Percentiles rank a stretch among this genome's conserved stretches.
These are phyloP conservation scores for Zygothrica quintamaculata DNA, from an alignment of 2,888 invertebrate species.

Conservation along the genomic window DNA sequence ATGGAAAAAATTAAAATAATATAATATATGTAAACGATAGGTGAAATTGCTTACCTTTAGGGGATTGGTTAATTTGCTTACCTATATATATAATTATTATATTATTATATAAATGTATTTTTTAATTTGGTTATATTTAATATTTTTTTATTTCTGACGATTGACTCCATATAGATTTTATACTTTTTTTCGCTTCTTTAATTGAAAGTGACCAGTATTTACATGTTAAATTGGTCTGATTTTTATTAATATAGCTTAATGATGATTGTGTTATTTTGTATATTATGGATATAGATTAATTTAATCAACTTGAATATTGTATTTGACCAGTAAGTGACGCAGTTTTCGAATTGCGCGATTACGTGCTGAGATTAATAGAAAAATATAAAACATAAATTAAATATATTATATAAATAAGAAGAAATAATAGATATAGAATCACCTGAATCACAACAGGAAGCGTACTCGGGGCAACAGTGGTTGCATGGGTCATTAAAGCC, in stretches of 20 bases:
- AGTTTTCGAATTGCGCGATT: conserved; percentile 81
- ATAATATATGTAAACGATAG: too few relatives aligned
- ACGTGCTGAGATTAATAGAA: too few relatives aligned
- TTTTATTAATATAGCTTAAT: too few relatives aligned
- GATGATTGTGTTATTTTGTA: too few relatives aligned
- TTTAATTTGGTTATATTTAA: conserved; percentile 19
- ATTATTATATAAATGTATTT: too few relatives aligned
- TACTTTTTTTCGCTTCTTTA: conserved; percentile 30
- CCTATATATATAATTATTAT: too few relatives aligned
- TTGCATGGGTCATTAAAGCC: conserved; percentile 12
- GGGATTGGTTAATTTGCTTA: too few relatives aligned
- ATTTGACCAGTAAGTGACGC: conserved; percentile 81
- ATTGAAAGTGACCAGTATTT: conserved; percentile 6
- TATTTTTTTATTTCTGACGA: conserved; percentile 21
- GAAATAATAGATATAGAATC: too few relatives aligned
- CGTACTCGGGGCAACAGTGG: conserved; percentile 51
- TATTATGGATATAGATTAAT: too few relatives aligned
- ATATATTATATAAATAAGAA: background rate
- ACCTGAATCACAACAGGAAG: conserved; percentile 57
- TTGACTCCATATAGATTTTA: too few relatives aligned
- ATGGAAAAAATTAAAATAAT: background rate
- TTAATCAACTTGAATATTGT: conserved; percentile 63
- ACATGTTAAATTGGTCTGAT: conserved; percentile 16
- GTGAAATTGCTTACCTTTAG: conserved; percentile 1
- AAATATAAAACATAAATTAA: conserved; percentile 24